Evolutionary conservation across 1,140 invertebrate species (phyloP).

Genomic region (Plectrocnemia conspersa): DNA sequence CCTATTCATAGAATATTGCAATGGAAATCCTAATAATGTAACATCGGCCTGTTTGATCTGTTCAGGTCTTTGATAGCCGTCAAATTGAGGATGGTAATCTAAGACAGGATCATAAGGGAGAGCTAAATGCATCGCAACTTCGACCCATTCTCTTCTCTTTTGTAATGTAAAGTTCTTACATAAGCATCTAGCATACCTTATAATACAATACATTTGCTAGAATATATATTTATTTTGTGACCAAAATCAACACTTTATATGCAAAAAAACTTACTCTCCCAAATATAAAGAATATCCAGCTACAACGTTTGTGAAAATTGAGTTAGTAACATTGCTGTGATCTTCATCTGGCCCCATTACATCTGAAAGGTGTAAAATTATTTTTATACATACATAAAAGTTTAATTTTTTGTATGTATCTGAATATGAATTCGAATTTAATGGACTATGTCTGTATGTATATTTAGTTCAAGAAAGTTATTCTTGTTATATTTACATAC

Average conservation of each 20-base stretch:
- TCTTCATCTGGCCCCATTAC: conserved; percentile 60
- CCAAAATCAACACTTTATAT: background rate
- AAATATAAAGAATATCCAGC: conserved; percentile 53
- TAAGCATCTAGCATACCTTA: conserved; percentile 48
- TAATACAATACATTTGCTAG: conserved; percentile 17
- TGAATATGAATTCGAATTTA: no score
- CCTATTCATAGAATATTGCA: conserved; percentile 51
- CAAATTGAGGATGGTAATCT: conserved; percentile 55
- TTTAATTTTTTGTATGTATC: no score
- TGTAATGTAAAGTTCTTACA: conserved; percentile 44
- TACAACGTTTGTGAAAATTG: conserved; percentile 54
- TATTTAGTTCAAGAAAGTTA: no score
- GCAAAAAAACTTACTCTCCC: conserved; percentile 42
- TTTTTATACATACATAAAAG: background rate
- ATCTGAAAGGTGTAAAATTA: conserved; percentile 38
- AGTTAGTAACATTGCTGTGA: conserved; percentile 52
- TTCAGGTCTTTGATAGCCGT: conserved; percentile 44
- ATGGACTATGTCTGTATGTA: no score
- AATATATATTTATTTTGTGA: conserved; percentile 7
- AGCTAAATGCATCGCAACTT: conserved; percentile 48
- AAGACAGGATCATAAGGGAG: conserved; percentile 45
- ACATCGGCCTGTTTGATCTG: conserved; percentile 55
- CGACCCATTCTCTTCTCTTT: conserved; percentile 45
- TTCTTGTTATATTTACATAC: no score
- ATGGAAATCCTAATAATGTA: conserved; percentile 52